These are phyloP conservation scores for Leuctra nigra DNA, from an alignment of 2,888 invertebrate species.

Conservation along the genomic window DNA sequence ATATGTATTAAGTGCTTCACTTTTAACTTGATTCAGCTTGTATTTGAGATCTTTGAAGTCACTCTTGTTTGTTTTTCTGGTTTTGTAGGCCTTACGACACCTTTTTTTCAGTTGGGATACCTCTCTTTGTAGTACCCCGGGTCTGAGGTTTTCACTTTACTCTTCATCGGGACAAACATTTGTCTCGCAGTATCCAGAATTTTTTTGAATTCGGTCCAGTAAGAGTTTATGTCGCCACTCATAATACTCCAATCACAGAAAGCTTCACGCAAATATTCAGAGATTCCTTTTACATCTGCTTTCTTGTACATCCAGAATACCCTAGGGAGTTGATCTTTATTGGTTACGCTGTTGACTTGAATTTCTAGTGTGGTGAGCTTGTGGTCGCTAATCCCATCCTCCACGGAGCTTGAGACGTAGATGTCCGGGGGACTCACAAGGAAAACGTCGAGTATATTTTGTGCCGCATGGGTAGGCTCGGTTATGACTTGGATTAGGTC, in stretches of 20 bases:
- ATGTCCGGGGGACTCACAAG: no score
- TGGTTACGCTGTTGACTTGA: background rate
- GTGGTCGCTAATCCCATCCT: background rate
- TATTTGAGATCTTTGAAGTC: background rate
- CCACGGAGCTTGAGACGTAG: background rate
- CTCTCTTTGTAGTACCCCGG: background rate
- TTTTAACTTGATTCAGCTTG: background rate
- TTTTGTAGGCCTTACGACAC: background rate
- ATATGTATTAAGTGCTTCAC: background rate
- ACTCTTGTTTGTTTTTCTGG: background rate
- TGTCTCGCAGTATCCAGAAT: background rate
- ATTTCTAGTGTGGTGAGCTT: background rate
- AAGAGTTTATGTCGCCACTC: background rate
- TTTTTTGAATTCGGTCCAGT: background rate
- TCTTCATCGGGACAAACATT: background rate
- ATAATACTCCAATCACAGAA: background rate
- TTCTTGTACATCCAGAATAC: background rate
- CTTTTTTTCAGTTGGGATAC: background rate
- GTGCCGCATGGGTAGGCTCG: no score
- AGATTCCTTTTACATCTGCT: background rate
- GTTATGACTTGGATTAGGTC: no score
- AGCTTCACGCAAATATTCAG: background rate
- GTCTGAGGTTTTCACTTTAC: background rate
- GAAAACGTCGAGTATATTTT: no score
- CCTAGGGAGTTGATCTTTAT: background rate